Evolutionary conservation across 2,797 vertebrate genomes (phyloP), one percentile per base, ranked within the genome.

Genomic region (Pagetopsis macropterus): DNA sequence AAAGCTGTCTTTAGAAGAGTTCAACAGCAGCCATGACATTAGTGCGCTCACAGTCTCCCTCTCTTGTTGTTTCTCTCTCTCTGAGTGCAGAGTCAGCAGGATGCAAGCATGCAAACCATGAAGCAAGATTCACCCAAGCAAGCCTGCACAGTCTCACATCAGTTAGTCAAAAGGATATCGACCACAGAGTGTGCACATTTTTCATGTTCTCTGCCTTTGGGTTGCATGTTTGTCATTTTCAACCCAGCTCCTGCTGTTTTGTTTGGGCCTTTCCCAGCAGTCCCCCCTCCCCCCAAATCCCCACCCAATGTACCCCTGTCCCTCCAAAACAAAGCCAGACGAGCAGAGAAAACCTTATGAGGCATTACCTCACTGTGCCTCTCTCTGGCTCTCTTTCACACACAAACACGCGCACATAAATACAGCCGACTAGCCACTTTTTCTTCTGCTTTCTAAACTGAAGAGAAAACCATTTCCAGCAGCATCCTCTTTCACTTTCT

Each of bases 401-500:
- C 66, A 62, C 23, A 75, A 17, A 80, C 75, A 65, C 1, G 37
- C 14, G 21, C 65, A 56, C 51, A 63, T 9, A 73, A 59, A 81
- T 75, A 70, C 41, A 71, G 78, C 68, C 49, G 60, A 77, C 72
- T 82, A 46, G 21, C 63, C 83, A 67, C 62, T 85, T 90, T 89
- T 85, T 72, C 65, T 91, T 92, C 88, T 88, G 82, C 83, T 87
- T 90, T 84, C 78, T 64, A 37, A 72, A 66, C 72, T 40, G 70
- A 84, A 77, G 64, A 70, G 79, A 82, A 87, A 78, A 81, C 41
- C 62, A 70, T 41, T 77, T 63, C 27, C 72, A 69, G 55, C 50
- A 37, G 17, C 52, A 83, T 93, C 91, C 88, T 90, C 86, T 92
- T 93, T 89, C 84, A 67, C 58, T 88, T 79, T 85, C 69, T 62